Conservation (phyloP, 2,797 vertebrate species). For the Acanthurus tractus region DNA sequence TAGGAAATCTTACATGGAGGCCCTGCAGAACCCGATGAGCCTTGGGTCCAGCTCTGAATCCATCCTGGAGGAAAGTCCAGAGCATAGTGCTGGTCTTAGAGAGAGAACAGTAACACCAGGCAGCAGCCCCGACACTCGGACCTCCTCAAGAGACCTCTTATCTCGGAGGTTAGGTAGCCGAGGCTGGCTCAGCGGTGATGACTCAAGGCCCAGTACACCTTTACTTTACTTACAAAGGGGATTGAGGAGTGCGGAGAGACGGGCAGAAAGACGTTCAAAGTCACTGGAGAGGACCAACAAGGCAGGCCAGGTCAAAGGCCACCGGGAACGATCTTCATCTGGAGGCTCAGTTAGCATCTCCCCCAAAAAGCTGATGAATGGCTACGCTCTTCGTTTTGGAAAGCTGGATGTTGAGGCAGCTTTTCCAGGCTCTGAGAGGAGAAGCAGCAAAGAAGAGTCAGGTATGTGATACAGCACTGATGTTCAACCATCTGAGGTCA, state of each 20-base stretch:
- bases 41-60: slow-evolving; percentile 91
- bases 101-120: slow-evolving; percentile 66
- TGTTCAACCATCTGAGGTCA: not conserved
- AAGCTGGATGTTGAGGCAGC: slow-evolving; percentile 81
- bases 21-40: slow-evolving; percentile 90
- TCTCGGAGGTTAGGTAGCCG: slow-evolving; percentile 71
- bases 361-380: slow-evolving; percentile 85
- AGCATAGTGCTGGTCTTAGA: slow-evolving; percentile 62
- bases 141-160: slow-evolving; percentile 71
- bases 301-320: slow-evolving; percentile 79
- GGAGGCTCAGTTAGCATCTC: slow-evolving; percentile 77
- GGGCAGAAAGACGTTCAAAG: slow-evolving; percentile 84
- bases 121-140: slow-evolving; percentile 67
- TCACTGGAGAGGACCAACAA: slow-evolving; percentile 88
- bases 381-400: slow-evolving; percentile 81
- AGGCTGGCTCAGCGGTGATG: slow-evolving; percentile 76
- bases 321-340: slow-evolving; percentile 81
- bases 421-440: slow-evolving; percentile 74
- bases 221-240: slow-evolving; percentile 79
- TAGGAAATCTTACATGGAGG: slow-evolving; percentile 92
- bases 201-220: slow-evolving; percentile 75
- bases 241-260: slow-evolving; percentile 68
- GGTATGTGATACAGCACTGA: slow-evolving; percentile 72
- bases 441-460: slow-evolving; percentile 83
- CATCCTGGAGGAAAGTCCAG: slow-evolving; percentile 84